Evolutionary conservation across 2,888 invertebrate species (phyloP), one percentile per base, ranked within the genome.

Genomic region (Saturnia japonica): DNA sequence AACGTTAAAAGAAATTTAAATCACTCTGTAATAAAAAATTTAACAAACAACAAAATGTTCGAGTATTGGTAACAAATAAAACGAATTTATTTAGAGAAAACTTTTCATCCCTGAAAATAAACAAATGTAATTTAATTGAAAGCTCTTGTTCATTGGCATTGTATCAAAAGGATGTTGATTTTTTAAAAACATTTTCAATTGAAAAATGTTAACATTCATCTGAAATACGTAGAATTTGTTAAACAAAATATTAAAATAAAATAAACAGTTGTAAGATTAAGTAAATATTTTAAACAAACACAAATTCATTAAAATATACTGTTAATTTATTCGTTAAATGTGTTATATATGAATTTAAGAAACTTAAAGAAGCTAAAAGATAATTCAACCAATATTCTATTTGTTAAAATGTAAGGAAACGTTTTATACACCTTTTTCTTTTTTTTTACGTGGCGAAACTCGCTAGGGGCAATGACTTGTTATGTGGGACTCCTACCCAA

Each of bases 91-190:
- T 47, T 45, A 70, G 74, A 78, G 82, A 79, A 76, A 75, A 78
- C 77, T 74, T 79, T 83, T 76, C 73, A 78, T 77, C 73, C 74
- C 75, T 78, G 75, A 76, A 79, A 85, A 82, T 82, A 82, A 86
- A 83, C 82, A 82, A 87, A 79, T 78, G 82, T 81, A 84, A 88
- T 88, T 87, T 86, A 82, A 84, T 85, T 85, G 82, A 76, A 78
- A 81, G 77, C 80, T 83, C 78, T 77, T 80, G 81, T 80, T 74
- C 71, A 80, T 79, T 80, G 75, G 25, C 11, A 60, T 75, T 76
- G 72, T 75, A 78, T 74, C 75, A 73, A 74, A 78, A 77, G 76
- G 73, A 68, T 72, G 64, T 69, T 73, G 72, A 77, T 70, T 73
- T 76, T 73, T 51, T 42, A 72, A 73, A 73, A 76, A 79, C 74